Base-by-base conservation (phyloP, 2,888 invertebrate genomes). In the Lithophane semibrunnea region DNA sequence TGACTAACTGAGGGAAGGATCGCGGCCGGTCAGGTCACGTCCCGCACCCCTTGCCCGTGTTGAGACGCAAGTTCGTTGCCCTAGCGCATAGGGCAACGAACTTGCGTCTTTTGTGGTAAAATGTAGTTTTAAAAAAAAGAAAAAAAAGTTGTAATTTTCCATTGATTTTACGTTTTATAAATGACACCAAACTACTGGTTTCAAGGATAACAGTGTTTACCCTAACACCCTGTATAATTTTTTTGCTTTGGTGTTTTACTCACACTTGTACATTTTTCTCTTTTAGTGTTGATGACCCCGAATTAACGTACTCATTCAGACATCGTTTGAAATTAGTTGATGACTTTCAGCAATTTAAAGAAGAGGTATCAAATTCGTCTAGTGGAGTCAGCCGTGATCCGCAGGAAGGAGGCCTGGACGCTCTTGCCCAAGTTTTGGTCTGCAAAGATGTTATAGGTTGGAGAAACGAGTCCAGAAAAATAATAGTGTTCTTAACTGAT, bases 371-470 rank as follows among this genome's bases (percentile, higher is more conserved):
- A 0, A 84, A 90, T 0, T 95, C 96, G 0, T 85, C 91, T 10
- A 92, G 95, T 47, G 97, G 97, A 2, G 92, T 92, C 2, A 98
- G 97, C 93, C 91, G 98, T 75, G 98, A 98, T 90, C 90, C 93
- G 1, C 98, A 98, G 0, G 99, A 99, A 94, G 98, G 99, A 12
- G 98, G 99, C 0, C 97, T 99, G 69, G 99, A 99, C 92, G 99
- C 98, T 7, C 97, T 99, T 47, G 98, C 99, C 97, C 99, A 99
- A 94, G 94, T 92, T 0, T 91, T 96, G 79, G 98, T 97, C 9
- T 98, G 98, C 89, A 94, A 97, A 84, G 88, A 97, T 21, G 93
- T 97, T 86, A 98, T 99, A 87, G 98, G 98, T 21, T 99, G 99
- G 99, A 96, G 99, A 85, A 93, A 97, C 0, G 97, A 97, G 72